These are phyloP conservation scores for Pycnonotus jocosus DNA, from an alignment of 2,113 vertebrate species.

Conservation along the genomic window DNA sequence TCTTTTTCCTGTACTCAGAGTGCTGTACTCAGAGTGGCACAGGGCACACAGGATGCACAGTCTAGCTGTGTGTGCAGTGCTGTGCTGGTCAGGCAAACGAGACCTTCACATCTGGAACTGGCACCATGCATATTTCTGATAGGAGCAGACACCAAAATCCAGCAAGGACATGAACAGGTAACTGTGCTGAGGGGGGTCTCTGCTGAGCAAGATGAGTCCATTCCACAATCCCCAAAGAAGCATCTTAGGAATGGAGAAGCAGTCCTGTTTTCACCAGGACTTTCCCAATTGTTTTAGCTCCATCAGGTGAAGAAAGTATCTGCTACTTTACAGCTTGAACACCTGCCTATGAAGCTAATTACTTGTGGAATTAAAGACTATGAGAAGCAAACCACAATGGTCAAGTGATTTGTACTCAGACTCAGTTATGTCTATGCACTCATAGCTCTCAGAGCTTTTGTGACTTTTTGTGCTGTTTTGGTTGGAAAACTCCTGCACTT, in stretches of 20 bases:
- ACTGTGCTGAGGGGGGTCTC: background rate
- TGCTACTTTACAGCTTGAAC: background rate
- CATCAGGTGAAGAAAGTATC: background rate
- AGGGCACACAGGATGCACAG: background rate
- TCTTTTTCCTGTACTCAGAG: background rate
- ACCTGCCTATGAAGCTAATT: background rate
- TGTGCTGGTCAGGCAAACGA: accelerated
- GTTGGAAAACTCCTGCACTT: background rate
- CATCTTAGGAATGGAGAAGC: background rate
- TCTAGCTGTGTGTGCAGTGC: accelerated
- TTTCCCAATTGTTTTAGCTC: background rate
- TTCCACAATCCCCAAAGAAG: background rate
- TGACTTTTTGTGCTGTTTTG: background rate
- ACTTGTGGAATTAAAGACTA: background rate
- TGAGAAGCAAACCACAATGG: background rate
- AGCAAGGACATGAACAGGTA: background rate
- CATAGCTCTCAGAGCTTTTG: background rate
- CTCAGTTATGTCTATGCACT: background rate
- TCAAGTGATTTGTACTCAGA: background rate
- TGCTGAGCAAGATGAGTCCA: background rate
- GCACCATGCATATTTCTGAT: accelerated
- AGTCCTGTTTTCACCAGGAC: background rate
- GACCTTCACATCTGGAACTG: background rate
- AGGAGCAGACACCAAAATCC: background rate
- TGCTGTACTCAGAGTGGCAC: accelerated